phyloP scores from a whole-genome alignment of 2,113 vertebrate species.

The Setophaga petechia region DNA sequence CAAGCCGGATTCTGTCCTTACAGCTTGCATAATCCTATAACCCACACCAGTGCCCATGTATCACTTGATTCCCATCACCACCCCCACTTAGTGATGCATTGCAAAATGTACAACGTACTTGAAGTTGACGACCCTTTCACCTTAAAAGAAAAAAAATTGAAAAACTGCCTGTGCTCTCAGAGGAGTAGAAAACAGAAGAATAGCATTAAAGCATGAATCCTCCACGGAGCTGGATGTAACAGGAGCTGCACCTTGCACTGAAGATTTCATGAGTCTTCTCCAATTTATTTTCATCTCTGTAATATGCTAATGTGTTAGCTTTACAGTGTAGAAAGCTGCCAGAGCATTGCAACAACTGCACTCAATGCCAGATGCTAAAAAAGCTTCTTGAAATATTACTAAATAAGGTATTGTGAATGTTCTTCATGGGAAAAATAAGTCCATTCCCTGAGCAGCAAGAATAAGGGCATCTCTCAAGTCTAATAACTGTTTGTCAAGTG shows the following conservation, averaged over 20 bases:
- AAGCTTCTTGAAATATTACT: conserved; percentile 45
- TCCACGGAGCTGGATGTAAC: accelerated
- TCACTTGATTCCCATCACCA: neutral
- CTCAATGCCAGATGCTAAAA: conserved; percentile 34
- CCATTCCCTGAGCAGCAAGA: neutral
- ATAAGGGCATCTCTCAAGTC: neutral
- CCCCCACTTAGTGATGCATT: neutral
- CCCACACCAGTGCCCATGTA: neutral
- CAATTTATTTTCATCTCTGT: neutral
- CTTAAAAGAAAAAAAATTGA: neutral
- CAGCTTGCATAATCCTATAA: neutral
- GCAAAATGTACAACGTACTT: neutral
- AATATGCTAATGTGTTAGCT: neutral
- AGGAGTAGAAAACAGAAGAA: neutral
- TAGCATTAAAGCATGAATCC: neutral
- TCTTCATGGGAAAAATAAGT: conserved; percentile 9
- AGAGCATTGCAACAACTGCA: conserved; percentile 11
- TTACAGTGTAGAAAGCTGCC: neutral
- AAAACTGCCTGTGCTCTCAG: neutral
- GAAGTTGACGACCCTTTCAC: neutral
- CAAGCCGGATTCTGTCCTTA: neutral
- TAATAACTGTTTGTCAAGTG: neutral
- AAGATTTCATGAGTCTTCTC: neutral
- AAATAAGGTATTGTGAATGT: conserved; percentile 49
- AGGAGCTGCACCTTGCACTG: neutral